phyloP scores from a whole-genome alignment of 2,888 invertebrate genomes.

The Pseudococcus viburni region DNA sequence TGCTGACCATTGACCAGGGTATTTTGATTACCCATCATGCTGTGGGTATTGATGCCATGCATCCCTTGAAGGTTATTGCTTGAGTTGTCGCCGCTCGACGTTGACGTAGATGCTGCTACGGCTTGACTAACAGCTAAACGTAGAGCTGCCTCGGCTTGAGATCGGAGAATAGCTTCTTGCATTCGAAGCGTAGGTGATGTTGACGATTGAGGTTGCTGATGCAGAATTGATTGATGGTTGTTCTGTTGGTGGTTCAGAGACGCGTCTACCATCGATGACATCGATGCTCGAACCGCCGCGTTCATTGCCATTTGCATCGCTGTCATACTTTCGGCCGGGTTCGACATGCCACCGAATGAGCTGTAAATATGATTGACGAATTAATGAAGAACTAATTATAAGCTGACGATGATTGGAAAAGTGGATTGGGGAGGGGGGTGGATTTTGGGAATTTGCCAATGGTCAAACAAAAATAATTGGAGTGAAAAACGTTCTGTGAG shows the following conservation, averaged over 20 bases:
- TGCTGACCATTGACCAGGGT: constrained; percentile 70
- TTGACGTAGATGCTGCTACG: constrained; percentile 73
- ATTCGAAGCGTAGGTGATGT: constrained; percentile 72
- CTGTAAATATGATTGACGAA: constrained; percentile 11
- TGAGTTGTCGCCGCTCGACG: constrained; percentile 70
- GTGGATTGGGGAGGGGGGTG: too few species aligned
- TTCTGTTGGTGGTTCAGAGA: constrained; percentile 71
- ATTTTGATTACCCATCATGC: constrained; percentile 63
- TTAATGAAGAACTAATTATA: neutral
- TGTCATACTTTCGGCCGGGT: constrained; percentile 69
- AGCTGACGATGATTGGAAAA: neutral
- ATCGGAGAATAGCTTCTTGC: constrained; percentile 83
- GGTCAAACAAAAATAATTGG: too few species aligned
- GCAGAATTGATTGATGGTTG: constrained; percentile 69
- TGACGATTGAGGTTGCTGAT: constrained; percentile 70
- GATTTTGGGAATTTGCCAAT: too few species aligned
- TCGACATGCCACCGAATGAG: constrained; percentile 69
- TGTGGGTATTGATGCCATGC: constrained; percentile 63
- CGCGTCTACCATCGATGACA: constrained; percentile 72
- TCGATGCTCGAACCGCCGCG: constrained; percentile 75
- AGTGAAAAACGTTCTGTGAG: too few species aligned
- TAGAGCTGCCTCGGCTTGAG: constrained; percentile 87
- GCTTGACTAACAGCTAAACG: constrained; percentile 84
- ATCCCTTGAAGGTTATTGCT: constrained; percentile 71
- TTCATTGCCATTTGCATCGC: constrained; percentile 76